Conservation (phyloP, 1,140 invertebrate genomes). For the Caerostris darwini region DNA sequence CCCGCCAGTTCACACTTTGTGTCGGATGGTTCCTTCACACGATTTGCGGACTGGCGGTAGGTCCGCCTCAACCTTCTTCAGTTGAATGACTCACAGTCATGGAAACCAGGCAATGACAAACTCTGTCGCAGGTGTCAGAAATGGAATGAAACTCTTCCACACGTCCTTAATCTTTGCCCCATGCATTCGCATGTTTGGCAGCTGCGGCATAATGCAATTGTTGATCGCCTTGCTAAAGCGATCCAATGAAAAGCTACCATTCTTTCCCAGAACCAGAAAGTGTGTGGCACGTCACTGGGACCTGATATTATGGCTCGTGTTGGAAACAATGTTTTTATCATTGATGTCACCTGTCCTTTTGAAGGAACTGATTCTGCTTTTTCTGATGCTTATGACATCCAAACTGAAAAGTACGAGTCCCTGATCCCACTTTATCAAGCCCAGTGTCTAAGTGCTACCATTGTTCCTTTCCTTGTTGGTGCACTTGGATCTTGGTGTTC, state of each 20-base stretch:
- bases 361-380: too few relatives aligned
- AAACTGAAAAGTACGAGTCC: neutral
- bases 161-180: neutral
- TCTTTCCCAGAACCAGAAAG: too few relatives aligned
- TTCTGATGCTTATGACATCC: too few relatives aligned
- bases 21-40: neutral
- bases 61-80: neutral
- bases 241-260: too few relatives aligned
- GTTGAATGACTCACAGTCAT: neutral
- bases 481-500: conserved; percentile 29
- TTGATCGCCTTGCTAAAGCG: neutral
- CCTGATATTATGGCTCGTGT: neutral
- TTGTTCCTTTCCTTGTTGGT: neutral
- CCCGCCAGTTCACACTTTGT: conserved; percentile 2
- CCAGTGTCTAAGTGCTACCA: too few relatives aligned
- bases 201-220: neutral
- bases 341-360: neutral
- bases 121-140: neutral
- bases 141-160: neutral
- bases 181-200: neutral
- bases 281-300: too few relatives aligned
- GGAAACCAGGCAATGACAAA: neutral
- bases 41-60: neutral
- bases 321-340: neutral
- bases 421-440: too few relatives aligned